These are phyloP conservation scores for Lissocephala sabroskyi DNA, from an alignment of 2,888 invertebrate species.

Conservation along the genomic window DNA sequence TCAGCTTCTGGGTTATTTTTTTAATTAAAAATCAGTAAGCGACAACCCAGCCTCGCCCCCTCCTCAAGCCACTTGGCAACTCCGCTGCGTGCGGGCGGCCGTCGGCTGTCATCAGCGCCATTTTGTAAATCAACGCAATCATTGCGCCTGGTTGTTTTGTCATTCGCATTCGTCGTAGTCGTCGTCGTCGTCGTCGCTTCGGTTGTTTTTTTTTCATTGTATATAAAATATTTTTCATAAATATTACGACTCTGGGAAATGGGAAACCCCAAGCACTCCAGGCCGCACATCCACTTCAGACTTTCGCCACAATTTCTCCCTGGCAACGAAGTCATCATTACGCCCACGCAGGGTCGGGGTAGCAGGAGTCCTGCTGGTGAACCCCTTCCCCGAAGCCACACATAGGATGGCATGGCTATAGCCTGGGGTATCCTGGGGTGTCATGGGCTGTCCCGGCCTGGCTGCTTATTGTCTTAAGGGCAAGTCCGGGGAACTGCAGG, in stretches of 20 bases:
- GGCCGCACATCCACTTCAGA: constrained; percentile 39
- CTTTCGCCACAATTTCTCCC: constrained; percentile 55
- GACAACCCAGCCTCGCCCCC: constrained; percentile 28
- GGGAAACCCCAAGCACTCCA: no score
- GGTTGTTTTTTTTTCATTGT: neutral
- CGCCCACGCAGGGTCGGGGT: constrained; percentile 27
- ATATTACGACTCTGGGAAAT: constrained; percentile 37
- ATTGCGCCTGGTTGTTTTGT: constrained; percentile 50
- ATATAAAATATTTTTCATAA: constrained; percentile 48
- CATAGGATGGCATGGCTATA: no score
- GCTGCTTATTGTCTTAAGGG: constrained; percentile 58
- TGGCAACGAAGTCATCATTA: constrained; percentile 48
- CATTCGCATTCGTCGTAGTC: constrained; percentile 20
- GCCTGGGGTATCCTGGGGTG: no score
- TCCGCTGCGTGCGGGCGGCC: no score
- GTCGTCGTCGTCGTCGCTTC: neutral
- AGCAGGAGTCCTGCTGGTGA: neutral
- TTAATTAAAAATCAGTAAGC: constrained; percentile 65
- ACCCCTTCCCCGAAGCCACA: neutral
- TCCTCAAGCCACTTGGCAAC: constrained; percentile 12
- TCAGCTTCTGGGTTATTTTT: constrained; percentile 33
- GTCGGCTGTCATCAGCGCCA: constrained; percentile 58
- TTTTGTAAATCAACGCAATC: constrained; percentile 63
- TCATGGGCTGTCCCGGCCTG: no score
- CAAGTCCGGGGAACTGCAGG: constrained; percentile 16